These are phyloP conservation scores for Drosophila incognita DNA, from an alignment of 2,888 invertebrate genomes.

Conservation along the genomic window DNA sequence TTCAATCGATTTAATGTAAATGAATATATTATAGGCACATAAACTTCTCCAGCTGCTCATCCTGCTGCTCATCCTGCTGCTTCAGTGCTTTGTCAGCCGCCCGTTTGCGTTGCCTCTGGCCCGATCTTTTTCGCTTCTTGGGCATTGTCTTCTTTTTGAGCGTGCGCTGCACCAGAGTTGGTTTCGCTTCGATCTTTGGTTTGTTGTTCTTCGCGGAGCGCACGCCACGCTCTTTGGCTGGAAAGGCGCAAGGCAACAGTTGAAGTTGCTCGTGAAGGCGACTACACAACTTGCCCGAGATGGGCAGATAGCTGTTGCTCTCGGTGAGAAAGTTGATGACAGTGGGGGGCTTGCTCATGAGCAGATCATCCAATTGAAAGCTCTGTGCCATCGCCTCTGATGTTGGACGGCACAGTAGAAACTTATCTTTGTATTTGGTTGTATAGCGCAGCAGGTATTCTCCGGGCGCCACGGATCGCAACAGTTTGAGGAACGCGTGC, in stretches of 20 bases:
- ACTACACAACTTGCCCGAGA: conserved; percentile 68
- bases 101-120: conserved; percentile 16
- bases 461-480: conserved; percentile 63
- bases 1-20: no score
- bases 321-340: conserved; percentile 72
- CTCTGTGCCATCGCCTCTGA: conserved; percentile 57
- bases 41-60: conserved; percentile 34
- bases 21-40: conserved; percentile 45
- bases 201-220: background rate
- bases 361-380: conserved; percentile 61
- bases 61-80: conserved; percentile 5
- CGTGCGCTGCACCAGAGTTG: background rate
- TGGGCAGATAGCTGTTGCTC: conserved; percentile 61
- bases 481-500: conserved; percentile 70
- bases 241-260: conserved; percentile 76
- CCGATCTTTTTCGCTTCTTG: background rate
- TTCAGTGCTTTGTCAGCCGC: conserved; percentile 1
- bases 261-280: conserved; percentile 68
- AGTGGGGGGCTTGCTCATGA: conserved; percentile 51
- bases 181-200: background rate
- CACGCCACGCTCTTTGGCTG: conserved; percentile 20
- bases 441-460: conserved; percentile 76
- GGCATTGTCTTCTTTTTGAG: background rate
- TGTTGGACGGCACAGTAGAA: conserved; percentile 73
- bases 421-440: conserved; percentile 70